A percentile compares a stretch with the other conserved stretches of the same genome.
Conservation (phyloP, 53 echinoderm and acorn worm species). For the Apostichopus leukothele region DNA sequence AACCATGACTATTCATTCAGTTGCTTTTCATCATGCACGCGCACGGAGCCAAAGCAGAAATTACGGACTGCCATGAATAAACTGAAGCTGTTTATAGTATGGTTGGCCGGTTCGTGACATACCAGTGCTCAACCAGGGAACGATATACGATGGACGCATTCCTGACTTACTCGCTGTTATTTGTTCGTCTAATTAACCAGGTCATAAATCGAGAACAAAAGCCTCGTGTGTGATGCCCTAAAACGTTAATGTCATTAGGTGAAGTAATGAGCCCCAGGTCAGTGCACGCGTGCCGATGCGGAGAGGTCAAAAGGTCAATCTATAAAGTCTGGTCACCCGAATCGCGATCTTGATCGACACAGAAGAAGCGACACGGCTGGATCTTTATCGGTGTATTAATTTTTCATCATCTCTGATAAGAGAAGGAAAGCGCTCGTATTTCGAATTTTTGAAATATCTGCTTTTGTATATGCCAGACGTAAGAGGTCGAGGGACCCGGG, state of each 20-base stretch:
- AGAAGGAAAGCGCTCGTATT: neutral
- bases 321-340: neutral
- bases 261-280: slow-evolving; percentile 6
- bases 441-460: no score
- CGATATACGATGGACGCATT: no score
- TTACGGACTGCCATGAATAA: no score
- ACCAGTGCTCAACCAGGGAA: no score
- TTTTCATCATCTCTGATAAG: neutral
- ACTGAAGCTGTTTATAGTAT: no score
- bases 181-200: slow-evolving; percentile 35
- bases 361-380: neutral
- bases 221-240: neutral
- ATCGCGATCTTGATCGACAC: neutral
- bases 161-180: neutral
- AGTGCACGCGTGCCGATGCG: slow-evolving; percentile 22
- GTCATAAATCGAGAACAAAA: slow-evolving; percentile 34
- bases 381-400: neutral
- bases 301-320: slow-evolving; percentile 21
- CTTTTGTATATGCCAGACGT: no score
- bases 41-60: no score
- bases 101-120: no score
- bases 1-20: no score
- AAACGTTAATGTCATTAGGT: slow-evolving; percentile 39
- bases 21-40: no score
- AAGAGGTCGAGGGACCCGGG: no score